phyloP scores from a whole-genome alignment of 2,113 vertebrate genomes.

The Bufo gargarizans region DNA sequence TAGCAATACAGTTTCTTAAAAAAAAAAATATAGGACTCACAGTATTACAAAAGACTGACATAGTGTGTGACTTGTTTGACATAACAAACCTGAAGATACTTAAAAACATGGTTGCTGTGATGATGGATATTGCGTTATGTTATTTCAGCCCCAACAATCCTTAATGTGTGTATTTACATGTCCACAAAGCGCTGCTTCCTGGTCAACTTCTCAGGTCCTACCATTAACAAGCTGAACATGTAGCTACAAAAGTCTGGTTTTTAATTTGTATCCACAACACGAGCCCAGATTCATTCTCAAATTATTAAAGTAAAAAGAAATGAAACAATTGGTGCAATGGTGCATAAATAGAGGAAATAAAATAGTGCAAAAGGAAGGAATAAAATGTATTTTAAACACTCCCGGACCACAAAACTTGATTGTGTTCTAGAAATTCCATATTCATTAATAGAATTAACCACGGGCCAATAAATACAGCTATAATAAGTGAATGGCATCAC shows the following conservation, averaged over 20 bases:
- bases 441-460: slow-evolving; percentile 60
- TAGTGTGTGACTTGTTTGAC: too few species aligned
- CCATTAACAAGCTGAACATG: slow-evolving; percentile 13
- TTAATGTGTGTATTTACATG: slow-evolving; percentile 40
- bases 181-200: neutral
- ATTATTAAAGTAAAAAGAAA: slow-evolving; percentile 56
- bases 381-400: slow-evolving; percentile 59
- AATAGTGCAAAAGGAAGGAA: slow-evolving; percentile 27
- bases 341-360: slow-evolving; percentile 55
- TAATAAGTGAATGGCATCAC: slow-evolving; percentile 51
- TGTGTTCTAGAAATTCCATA: slow-evolving; percentile 56
- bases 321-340: slow-evolving; percentile 54
- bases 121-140: slow-evolving; percentile 25
- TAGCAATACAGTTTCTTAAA: too few species aligned
- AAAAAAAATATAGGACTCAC: too few species aligned
- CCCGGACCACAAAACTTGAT: slow-evolving; percentile 57
- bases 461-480: slow-evolving; percentile 51
- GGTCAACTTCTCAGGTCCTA: neutral
- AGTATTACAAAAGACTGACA: too few species aligned
- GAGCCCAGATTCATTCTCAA: slow-evolving; percentile 28
- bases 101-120: neutral
- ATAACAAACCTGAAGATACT: neutral
- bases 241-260: neutral
- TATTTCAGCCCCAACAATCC: slow-evolving; percentile 11
- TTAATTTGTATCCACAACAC: slow-evolving; percentile 51